Conservation (phyloP, 2,797 vertebrate species). For the Fratercula arctica region DNA sequence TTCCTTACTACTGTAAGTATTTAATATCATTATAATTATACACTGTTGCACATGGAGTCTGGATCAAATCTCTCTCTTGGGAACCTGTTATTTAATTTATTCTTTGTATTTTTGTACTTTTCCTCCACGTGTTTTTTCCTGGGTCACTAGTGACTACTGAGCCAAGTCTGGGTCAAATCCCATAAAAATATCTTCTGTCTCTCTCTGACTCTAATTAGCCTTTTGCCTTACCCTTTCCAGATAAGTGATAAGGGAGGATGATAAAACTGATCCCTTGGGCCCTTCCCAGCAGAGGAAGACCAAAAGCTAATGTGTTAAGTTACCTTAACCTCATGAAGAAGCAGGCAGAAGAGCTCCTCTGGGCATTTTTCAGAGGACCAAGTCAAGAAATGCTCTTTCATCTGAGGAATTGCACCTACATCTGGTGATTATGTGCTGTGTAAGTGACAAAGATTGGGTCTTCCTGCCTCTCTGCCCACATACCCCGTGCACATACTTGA, state of each 20-base stretch:
- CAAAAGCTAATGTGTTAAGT: background rate
- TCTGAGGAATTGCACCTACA: background rate
- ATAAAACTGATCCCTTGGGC: background rate
- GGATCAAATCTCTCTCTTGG: background rate
- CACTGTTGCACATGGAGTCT: background rate
- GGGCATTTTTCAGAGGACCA: background rate
- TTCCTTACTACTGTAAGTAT: background rate
- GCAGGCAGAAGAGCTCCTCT: background rate
- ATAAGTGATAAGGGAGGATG: background rate
- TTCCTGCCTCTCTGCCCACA: background rate
- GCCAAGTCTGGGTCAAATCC: background rate
- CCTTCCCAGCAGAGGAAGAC: background rate
- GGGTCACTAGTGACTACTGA: background rate
- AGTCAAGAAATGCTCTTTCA: background rate
- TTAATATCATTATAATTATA: conserved; percentile 17
- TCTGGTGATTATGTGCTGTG: background rate
- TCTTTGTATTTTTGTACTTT: background rate
- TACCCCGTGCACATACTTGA: background rate
- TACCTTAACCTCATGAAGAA: background rate
- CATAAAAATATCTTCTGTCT: background rate
- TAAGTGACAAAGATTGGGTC: background rate
- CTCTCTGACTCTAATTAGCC: background rate
- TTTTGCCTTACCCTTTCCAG: background rate
- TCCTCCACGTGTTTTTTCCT: background rate
- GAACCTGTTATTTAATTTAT: background rate